phyloP scores from a whole-genome alignment of 2,888 invertebrate genomes.

The Cecidostiba fungosa region DNA sequence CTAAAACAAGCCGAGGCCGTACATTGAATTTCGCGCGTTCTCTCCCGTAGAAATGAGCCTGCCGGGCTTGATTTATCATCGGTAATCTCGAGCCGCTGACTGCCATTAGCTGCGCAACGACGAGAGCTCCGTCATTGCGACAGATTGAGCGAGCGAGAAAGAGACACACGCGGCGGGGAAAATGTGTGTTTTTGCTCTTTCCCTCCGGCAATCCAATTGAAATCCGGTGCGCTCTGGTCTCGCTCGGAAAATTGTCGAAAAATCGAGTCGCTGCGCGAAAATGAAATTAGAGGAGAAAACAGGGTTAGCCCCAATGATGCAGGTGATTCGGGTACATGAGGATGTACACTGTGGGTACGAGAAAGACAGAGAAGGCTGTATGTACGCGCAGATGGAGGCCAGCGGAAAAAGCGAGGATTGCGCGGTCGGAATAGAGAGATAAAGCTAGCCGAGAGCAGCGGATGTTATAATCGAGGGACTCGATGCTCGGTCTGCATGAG shows the following conservation, averaged over 20 bases:
- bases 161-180: slow-evolving; percentile 62
- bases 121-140: slow-evolving; percentile 74
- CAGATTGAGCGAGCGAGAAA: slow-evolving; percentile 58
- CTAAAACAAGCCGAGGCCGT: slow-evolving; percentile 43
- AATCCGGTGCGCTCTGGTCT: slow-evolving; percentile 66
- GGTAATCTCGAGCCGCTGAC: slow-evolving; percentile 73
- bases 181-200: slow-evolving; percentile 67
- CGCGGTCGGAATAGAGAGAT: slow-evolving; percentile 4
- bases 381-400: background rate
- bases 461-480: slow-evolving; percentile 42
- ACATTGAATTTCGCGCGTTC: slow-evolving; percentile 54
- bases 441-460: background rate
- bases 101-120: slow-evolving; percentile 73
- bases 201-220: slow-evolving; percentile 73
- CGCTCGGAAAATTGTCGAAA: slow-evolving; percentile 75
- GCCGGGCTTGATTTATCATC: slow-evolving; percentile 76
- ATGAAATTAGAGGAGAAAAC: slow-evolving; percentile 77
- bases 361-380: slow-evolving; percentile 14
- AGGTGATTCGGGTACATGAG: slow-evolving; percentile 69
- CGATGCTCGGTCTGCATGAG: background rate
- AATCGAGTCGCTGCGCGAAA: slow-evolving; percentile 78
- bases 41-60: slow-evolving; percentile 73
- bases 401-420: slow-evolving; percentile 16
- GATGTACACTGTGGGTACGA: slow-evolving; percentile 47
- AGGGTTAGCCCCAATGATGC: slow-evolving; percentile 76